A percentile compares a stretch with the other conserved stretches of the same genome.
phyloP scores from a whole-genome alignment of 1,140 invertebrate genomes.

The Pseudomyrmex pallidus region DNA sequence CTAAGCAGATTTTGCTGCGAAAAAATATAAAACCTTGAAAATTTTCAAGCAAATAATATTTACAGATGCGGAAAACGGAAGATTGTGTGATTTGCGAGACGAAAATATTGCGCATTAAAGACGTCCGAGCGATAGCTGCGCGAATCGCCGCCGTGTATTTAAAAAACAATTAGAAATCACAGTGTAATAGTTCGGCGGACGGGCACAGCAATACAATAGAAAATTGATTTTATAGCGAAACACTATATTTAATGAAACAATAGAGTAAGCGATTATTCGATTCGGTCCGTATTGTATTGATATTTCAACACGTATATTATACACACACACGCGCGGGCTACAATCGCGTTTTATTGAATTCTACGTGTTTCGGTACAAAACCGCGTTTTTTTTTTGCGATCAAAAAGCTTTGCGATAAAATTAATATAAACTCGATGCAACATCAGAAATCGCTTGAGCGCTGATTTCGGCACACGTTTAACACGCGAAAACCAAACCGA shows the following conservation, averaged over 20 bases:
- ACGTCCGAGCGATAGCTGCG: neutral
- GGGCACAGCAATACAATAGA: neutral
- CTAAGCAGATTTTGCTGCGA: too few species aligned
- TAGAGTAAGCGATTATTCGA: slow-evolving; percentile 24
- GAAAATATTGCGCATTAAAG: too few species aligned
- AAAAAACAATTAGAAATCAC: slow-evolving; percentile 23
- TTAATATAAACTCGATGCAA: neutral
- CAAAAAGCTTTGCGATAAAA: neutral
- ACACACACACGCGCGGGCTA: neutral
- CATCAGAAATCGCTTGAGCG: neutral
- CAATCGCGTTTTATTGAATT: slow-evolving; percentile 1
- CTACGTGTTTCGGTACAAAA: neutral
- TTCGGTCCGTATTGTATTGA: slow-evolving; percentile 4
- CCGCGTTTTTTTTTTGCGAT: slow-evolving; percentile 8
- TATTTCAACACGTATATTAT: slow-evolving; percentile 13
- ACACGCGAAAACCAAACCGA: neutral
- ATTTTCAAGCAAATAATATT: too few species aligned
- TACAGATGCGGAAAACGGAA: too few species aligned
- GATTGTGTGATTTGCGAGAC: too few species aligned
- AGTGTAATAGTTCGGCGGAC: neutral
- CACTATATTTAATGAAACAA: slow-evolving; percentile 12
- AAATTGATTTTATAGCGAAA: slow-evolving; percentile 39
- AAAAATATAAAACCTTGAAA: too few species aligned
- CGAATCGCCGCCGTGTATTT: neutral
- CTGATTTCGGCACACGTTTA: neutral